Percentiles rank a stretch among this genome's conserved stretches.
Evolutionary conservation across 1,140 invertebrate species (phyloP).

Genomic region (Diabrotica virgifera): DNA sequence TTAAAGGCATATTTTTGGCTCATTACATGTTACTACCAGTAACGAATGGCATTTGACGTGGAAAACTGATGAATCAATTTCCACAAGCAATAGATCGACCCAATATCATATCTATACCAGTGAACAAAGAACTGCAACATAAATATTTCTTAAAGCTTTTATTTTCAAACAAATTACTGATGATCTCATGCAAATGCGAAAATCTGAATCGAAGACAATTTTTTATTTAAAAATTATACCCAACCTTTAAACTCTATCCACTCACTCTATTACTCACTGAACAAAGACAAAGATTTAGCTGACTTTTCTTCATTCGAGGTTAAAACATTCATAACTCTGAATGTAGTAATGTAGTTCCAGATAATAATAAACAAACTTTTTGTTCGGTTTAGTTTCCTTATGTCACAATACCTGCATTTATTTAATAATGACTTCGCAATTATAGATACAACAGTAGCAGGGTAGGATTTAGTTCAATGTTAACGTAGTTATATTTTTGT

Average conservation of each 20-base stretch:
- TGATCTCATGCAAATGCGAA: no score
- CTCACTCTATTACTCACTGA: background rate
- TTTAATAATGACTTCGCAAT: background rate
- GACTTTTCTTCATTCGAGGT: background rate
- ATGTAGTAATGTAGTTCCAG: background rate
- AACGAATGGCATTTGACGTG: no score
- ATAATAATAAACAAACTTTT: conserved; percentile 1
- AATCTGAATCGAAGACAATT: background rate
- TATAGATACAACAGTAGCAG: background rate
- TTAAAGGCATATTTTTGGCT: no score
- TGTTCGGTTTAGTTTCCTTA: background rate
- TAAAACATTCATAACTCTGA: background rate
- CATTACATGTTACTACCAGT: no score
- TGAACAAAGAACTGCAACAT: no score
- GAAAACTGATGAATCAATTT: no score
- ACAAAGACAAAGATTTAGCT: background rate
- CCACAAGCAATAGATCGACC: no score
- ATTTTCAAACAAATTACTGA: no score
- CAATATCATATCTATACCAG: no score
- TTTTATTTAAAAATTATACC: background rate
- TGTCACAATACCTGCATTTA: background rate
- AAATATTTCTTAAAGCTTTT: no score
- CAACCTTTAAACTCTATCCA: background rate
- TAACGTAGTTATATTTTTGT: no score
- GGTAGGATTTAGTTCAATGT: no score